These are phyloP conservation scores for Drosophila neonasuta DNA, from an alignment of 2,888 invertebrate genomes.

Conservation along the genomic window DNA sequence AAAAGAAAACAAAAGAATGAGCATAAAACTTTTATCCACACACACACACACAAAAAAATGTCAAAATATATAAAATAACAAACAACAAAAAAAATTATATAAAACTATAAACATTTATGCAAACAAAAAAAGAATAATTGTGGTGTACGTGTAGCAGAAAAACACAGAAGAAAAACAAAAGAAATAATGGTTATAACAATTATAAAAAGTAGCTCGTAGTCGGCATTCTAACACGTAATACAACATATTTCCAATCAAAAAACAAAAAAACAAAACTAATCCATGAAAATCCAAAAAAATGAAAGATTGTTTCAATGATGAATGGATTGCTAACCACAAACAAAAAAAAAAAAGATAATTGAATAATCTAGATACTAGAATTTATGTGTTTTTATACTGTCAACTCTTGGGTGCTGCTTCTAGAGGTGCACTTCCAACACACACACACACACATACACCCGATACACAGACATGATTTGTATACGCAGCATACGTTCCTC, in stretches of 20 bases:
- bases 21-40: slow-evolving; percentile 22
- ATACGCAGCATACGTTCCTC: slow-evolving; percentile 64
- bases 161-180: slow-evolving; percentile 23
- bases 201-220: slow-evolving; percentile 64
- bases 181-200: slow-evolving; percentile 34
- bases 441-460: slow-evolving; percentile 6
- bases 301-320: background rate
- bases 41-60: slow-evolving; percentile 29
- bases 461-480: slow-evolving; percentile 30
- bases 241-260: slow-evolving; percentile 42
- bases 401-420: slow-evolving; percentile 48
- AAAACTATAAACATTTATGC: slow-evolving; percentile 33
- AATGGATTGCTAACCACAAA: slow-evolving; percentile 31
- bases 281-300: slow-evolving; percentile 29
- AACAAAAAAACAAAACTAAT: slow-evolving; percentile 59
- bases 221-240: slow-evolving; percentile 50
- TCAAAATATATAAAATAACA: slow-evolving; percentile 34
- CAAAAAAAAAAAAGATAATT: slow-evolving; percentile 18
- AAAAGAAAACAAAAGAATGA: slow-evolving; percentile 17
- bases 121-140: slow-evolving; percentile 18
- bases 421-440: slow-evolving; percentile 32
- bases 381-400: slow-evolving; percentile 57
- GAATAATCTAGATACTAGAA: slow-evolving; percentile 42
- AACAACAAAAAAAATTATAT: slow-evolving; percentile 30
- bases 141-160: slow-evolving; percentile 41